Evolutionary conservation across 2,113 vertebrate species (phyloP), one percentile per base, ranked within the genome.

Genomic region (Hiodon tergisus): DNA sequence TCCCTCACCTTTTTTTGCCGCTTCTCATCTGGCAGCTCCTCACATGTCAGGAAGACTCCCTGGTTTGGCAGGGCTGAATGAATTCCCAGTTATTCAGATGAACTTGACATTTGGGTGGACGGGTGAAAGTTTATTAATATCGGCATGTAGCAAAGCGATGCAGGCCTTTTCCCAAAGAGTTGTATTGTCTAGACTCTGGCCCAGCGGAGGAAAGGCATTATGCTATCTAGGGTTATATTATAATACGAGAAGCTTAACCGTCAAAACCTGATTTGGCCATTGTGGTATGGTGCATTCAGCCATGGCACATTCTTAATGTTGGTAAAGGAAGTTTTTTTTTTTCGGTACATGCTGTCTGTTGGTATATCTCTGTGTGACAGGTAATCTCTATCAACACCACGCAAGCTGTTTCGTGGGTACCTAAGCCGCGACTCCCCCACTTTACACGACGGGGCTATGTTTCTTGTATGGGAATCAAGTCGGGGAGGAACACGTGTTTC

Each of bases 81-180:
- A 59, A 90, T 91, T 89, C 87, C 85, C 88, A 88, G 82, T 83
- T 81, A 74, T 88, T 85, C 86, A 81, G 86, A 83, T 80, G 79
- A 79, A 81, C 82, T 85, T 90, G 88, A 88, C 89, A 89, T 88
- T 90, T 91, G 58, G 77, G 78, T 58, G 75, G 71, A 80, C 78
- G 84, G 60, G 80, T 79, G 78, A 77, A 80, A 74, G 84, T 83
- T 78, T 81, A 76, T 78, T 79, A 81, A 83, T 84, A 76, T 83
- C 73, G 3, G 67, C 14, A 69, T 75, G 80, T 82, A 87, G 85
- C 81, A 85, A 88, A 88, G 82, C 76, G 4, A 77, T 76, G 81
- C 77, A 47, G 66, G 72, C 9, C 48, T 17, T 48, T 47, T 59
- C 60, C 71, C 54, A 17, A n/a, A 3, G 50, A 8, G 9, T 70